phyloP scores from a whole-genome alignment of 1,140 invertebrate genomes.

The Hirudo medicinalis region DNA sequence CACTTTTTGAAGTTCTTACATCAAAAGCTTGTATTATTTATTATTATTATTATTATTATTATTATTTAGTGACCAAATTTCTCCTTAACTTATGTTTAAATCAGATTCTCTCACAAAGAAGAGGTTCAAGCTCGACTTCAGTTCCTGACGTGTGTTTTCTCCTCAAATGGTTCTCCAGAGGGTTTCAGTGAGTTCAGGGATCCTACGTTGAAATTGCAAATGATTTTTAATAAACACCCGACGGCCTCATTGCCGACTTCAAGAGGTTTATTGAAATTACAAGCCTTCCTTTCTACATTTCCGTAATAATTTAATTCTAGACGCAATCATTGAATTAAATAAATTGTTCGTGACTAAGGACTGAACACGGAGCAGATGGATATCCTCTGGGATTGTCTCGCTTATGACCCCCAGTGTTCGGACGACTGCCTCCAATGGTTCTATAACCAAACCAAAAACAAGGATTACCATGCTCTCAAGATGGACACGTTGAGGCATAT shows the following conservation, averaged over 20 bases:
- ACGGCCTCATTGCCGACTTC: no score
- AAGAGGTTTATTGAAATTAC: no score
- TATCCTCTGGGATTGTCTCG: conserved; percentile 74
- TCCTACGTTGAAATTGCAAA: no score
- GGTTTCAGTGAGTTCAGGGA: conserved; percentile 49
- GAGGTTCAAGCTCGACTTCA: conserved; percentile 77
- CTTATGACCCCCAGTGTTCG: conserved; percentile 60
- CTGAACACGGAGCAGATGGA: conserved; percentile 76
- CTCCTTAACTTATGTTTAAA: no score
- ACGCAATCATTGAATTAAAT: not conserved
- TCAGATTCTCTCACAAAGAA: conserved; percentile 64
- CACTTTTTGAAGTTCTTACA: no score
- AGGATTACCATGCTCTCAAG: conserved; percentile 76
- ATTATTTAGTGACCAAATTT: no score
- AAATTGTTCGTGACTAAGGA: conserved; percentile 41
- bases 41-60: no score
- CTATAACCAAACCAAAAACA: conserved; percentile 64
- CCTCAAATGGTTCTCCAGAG: conserved; percentile 72
- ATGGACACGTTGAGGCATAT: conserved; percentile 71
- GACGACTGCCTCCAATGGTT: conserved; percentile 87
- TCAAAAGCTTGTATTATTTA: no score
- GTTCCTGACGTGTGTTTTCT: conserved; percentile 81
- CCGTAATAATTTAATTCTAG: no score
- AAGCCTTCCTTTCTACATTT: no score
- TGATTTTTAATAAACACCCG: no score